Conservation (phyloP, 2,797 vertebrate genomes). For the Botia kubotai region DNA sequence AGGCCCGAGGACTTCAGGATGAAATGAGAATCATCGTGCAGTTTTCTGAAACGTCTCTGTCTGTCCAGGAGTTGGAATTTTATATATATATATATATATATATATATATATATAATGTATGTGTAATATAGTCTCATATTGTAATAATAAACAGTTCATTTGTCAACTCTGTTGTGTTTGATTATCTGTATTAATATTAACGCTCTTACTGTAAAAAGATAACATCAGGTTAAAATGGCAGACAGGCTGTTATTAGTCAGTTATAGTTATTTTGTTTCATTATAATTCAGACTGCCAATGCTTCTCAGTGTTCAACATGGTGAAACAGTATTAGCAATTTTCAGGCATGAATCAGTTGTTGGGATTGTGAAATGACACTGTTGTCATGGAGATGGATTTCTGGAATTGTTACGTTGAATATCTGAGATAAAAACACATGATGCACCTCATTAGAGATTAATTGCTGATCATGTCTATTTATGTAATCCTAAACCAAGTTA, state of each 20-base stretch:
- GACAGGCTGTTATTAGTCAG: too few relatives aligned
- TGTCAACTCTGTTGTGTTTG: background rate
- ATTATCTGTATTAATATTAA: too few relatives aligned
- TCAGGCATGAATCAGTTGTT: background rate
- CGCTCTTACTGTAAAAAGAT: too few relatives aligned
- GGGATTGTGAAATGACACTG: background rate
- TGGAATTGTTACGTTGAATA: background rate
- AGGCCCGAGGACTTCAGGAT: conserved; percentile 81
- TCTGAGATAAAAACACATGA: background rate
- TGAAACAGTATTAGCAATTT: background rate
- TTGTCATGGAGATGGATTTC: background rate
- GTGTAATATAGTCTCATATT: conserved; percentile 26
- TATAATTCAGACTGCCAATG: background rate
- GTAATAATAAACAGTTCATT: background rate
- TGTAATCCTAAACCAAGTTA: conserved; percentile 19
- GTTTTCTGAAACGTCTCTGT: background rate
- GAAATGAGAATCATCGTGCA: conserved; percentile 69
- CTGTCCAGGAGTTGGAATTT: background rate
- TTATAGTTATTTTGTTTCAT: background rate
- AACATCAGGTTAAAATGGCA: too few relatives aligned
- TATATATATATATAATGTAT: conserved; percentile 19
- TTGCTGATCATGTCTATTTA: conserved; percentile 2
- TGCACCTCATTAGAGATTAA: background rate
- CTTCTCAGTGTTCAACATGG: background rate
- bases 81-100: background rate